A percentile compares a stretch with the other conserved stretches of the same genome.
Evolutionary conservation across 2,113 vertebrate genomes (phyloP).

Genomic region (Condylura cristata): DNA sequence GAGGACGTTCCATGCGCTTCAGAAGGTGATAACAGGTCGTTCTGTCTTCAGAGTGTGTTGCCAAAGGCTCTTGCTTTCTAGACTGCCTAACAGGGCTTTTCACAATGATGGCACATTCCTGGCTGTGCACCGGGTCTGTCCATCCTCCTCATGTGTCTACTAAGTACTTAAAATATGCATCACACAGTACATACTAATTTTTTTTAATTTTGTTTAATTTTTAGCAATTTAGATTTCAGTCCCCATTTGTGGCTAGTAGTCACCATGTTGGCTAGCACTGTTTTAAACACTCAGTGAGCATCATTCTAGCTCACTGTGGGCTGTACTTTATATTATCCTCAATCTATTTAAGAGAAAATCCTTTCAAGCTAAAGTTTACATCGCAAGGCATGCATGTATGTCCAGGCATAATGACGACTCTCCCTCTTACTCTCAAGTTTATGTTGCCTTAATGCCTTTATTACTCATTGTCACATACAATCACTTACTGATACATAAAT

Average conservation of each 20-base stretch:
- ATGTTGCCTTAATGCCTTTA: background rate
- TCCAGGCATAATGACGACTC: background rate
- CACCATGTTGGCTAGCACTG: background rate
- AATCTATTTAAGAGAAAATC: background rate
- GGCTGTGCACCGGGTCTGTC: background rate
- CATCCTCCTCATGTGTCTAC: background rate
- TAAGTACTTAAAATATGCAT: background rate
- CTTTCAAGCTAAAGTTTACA: background rate
- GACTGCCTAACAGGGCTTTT: background rate
- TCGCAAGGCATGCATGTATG: background rate
- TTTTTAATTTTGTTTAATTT: conserved; percentile 11
- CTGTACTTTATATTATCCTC: background rate
- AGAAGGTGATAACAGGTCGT: background rate
- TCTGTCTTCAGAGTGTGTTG: background rate
- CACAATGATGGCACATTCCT: background rate
- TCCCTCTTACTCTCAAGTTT: background rate
- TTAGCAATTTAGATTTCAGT: background rate
- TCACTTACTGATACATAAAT: background rate
- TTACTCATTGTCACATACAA: background rate
- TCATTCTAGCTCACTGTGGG: background rate
- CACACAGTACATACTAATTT: background rate
- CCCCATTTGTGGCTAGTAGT: background rate
- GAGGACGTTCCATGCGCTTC: background rate
- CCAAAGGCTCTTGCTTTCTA: background rate
- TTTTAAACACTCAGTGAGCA: background rate